Evolutionary conservation across 2,797 vertebrate species (phyloP).

Genomic region (Cephalopachus bancanus): DNA sequence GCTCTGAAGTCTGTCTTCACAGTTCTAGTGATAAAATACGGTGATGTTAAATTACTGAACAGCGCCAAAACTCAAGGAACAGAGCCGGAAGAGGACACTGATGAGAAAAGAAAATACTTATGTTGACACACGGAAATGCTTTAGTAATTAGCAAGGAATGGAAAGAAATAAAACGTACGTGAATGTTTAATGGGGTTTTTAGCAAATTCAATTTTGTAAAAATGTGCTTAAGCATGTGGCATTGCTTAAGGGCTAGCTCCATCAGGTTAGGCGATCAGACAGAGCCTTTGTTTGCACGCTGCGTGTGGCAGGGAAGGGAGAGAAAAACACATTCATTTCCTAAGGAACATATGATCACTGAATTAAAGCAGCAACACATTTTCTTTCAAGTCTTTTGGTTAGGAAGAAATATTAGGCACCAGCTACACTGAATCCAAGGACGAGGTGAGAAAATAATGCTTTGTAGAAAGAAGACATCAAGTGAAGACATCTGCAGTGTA

Average conservation of each 20-base stretch:
- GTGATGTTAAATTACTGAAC: constrained; percentile 34
- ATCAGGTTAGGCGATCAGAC: neutral
- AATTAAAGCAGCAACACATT: neutral
- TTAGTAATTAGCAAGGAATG: constrained; percentile 61
- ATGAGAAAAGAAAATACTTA: constrained; percentile 66
- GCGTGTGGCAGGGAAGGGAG: neutral
- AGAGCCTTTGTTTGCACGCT: constrained; percentile 41
- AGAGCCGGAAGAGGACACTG: constrained; percentile 16
- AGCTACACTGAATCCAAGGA: neutral
- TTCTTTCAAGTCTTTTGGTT: constrained; percentile 24
- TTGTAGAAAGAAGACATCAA: constrained; percentile 61
- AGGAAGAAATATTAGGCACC: constrained; percentile 36
- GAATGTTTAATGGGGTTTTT: constrained; percentile 66
- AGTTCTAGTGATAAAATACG: constrained; percentile 28
- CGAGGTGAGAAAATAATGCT: constrained; percentile 62
- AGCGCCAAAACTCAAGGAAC: constrained; percentile 45
- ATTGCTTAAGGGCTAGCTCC: constrained; percentile 64
- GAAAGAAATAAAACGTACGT: constrained; percentile 62
- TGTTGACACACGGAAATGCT: constrained; percentile 70
- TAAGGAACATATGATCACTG: neutral
- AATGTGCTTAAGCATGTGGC: constrained; percentile 68
- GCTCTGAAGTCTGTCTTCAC: neutral
- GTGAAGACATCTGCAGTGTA: neutral
- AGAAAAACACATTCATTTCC: constrained; percentile 55
- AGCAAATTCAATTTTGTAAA: constrained; percentile 74